Evolutionary conservation across 1,140 invertebrate species (phyloP), one percentile per base, ranked within the genome.

Genomic region (Galendromus occidentalis): DNA sequence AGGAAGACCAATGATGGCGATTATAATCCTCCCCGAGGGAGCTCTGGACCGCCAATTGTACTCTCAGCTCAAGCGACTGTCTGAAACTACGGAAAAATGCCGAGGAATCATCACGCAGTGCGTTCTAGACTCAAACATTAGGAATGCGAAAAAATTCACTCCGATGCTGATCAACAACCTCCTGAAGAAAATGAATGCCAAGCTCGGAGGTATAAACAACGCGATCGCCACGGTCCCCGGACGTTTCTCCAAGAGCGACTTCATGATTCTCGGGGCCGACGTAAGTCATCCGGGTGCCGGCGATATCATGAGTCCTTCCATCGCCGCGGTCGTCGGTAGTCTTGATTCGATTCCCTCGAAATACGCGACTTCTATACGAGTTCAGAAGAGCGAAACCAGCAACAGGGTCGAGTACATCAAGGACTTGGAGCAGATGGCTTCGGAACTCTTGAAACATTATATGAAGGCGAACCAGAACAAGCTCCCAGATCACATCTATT

Each of bases 161-260:
- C n/a, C 79, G 67, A 71, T 22, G 69, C 81, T 82, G 0, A 72
- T 80, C 28, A 70, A 73, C 0, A 92, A 93, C 72, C 84, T 93
- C 67, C 72, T 90, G n/a, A 72, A 88, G 0, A 92, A 93, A 78
- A 80, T 92, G 0, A 85, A 86, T 73, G 83, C 86, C 0, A 92
- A 92, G 74, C 69, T 92, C 25, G 86, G 87, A 75, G 87, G 87
- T 0, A 76, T 82, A 0, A 92, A 91, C 77, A 86, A 90, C 72
- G 75, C 72, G 14, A 70, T 88, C 4, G n/a, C 6, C 5, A 33
- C 17, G 2, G 18, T 17, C 17, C 75, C 44, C 1, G 9, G 44
- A 67, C 33, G 80, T 67, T 68, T 82, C 7, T 29, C 68, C 0
- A 51, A 29, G 29, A 78, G 79, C 2, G 20, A 14, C 5, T 75